Percentiles rank a stretch among this genome's conserved stretches.
These are phyloP conservation scores for Rallus crepitans DNA, from an alignment of 2,797 vertebrate species.

Conservation along the genomic window DNA sequence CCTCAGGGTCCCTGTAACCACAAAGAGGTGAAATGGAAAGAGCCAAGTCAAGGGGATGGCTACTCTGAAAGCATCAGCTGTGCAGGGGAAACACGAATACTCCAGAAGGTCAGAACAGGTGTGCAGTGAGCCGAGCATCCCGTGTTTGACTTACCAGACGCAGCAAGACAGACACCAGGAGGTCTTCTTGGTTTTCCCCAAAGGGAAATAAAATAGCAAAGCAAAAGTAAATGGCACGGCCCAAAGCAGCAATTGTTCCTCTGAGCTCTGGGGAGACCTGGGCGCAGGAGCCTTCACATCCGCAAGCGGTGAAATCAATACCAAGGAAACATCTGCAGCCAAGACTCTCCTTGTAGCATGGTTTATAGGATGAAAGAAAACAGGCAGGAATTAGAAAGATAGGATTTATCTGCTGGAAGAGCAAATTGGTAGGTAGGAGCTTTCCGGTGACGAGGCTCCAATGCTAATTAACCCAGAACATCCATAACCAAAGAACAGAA, in stretches of 20 bases:
- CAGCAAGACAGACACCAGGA: background rate
- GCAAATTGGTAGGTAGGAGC: background rate
- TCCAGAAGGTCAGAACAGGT: background rate
- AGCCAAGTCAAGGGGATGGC: background rate
- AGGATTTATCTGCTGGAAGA: background rate
- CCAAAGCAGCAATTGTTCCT: background rate
- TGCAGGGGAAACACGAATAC: background rate
- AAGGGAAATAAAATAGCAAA: conserved; percentile 21
- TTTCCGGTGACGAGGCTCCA: background rate
- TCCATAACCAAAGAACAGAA: accelerated
- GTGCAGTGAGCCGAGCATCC: background rate
- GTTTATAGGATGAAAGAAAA: background rate
- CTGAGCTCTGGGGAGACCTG: background rate
- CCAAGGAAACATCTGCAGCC: background rate
- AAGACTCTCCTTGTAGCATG: background rate
- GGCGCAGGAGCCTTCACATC: background rate
- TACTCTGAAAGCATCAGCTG: background rate
- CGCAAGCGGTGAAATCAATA: background rate
- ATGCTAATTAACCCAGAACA: background rate
- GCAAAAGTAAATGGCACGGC: background rate
- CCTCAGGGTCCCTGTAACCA: accelerated
- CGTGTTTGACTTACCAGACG: background rate
- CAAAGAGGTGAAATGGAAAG: accelerated
- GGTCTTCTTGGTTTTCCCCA: background rate
- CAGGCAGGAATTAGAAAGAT: background rate